These are phyloP conservation scores for Acanthosepion lycidas DNA, from an alignment of 2,888 invertebrate genomes.

Conservation along the genomic window DNA sequence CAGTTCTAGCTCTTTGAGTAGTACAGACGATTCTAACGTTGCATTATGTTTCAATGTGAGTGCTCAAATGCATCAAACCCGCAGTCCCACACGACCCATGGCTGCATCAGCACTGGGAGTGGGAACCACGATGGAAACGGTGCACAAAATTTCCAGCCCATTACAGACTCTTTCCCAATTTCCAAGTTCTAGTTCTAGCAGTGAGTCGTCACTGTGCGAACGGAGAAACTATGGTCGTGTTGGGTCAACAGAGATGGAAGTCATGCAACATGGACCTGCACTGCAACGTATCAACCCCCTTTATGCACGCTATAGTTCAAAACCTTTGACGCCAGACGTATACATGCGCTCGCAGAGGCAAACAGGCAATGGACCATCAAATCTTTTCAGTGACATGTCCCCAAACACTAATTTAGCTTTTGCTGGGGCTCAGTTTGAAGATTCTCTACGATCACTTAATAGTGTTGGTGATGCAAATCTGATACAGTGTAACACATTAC, in stretches of 20 bases:
- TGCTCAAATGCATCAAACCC: slow-evolving; percentile 24
- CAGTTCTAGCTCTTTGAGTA: slow-evolving; percentile 66
- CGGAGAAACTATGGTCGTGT: slow-evolving; percentile 34
- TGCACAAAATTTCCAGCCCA: slow-evolving; percentile 54
- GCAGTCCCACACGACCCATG: not conserved
- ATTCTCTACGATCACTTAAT: slow-evolving; percentile 58
- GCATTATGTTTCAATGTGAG: slow-evolving; percentile 58
- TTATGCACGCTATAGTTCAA: slow-evolving; percentile 2
- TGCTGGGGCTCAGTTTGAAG: slow-evolving; percentile 55
- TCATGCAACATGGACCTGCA: slow-evolving; percentile 41
- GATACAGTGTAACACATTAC: slow-evolving; percentile 53
- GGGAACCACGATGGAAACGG: slow-evolving; percentile 54
- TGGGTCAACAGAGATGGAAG: not conserved
- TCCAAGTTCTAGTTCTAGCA: slow-evolving; percentile 63
- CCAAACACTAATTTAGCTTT: slow-evolving; percentile 66
- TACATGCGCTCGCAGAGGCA: slow-evolving; percentile 1
- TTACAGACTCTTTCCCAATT: slow-evolving; percentile 63
- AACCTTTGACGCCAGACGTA: not conserved
- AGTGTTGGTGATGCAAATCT: slow-evolving; percentile 66
- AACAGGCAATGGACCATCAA: slow-evolving; percentile 38
- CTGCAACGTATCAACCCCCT: slow-evolving; percentile 41
- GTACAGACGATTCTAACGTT: slow-evolving; percentile 63
- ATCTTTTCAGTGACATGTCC: slow-evolving; percentile 53
- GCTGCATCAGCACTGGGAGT: not conserved
- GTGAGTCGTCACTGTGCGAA: slow-evolving; percentile 61